phyloP scores from a whole-genome alignment of 1,140 invertebrate genomes.

The Meloidogyne chitwoodi region DNA sequence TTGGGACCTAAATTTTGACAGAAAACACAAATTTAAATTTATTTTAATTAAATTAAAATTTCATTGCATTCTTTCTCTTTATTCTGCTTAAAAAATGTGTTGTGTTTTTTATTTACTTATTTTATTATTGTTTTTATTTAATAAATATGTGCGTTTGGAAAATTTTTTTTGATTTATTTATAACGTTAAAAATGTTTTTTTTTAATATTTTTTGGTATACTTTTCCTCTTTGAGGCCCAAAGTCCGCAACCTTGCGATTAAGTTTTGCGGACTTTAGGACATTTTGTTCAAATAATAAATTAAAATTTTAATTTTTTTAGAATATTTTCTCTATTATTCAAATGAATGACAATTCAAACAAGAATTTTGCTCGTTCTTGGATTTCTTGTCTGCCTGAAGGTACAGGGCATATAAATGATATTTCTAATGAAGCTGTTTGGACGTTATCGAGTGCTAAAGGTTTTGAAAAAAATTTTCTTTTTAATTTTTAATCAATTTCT shows the following conservation, averaged over 20 bases:
- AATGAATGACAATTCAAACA: slow-evolving; percentile 3
- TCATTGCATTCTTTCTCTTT: neutral
- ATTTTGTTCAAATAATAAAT: too few species aligned
- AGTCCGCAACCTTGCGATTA: too few species aligned
- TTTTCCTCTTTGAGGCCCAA: too few species aligned
- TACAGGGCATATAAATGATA: slow-evolving; percentile 76
- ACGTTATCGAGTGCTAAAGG: slow-evolving; percentile 95
- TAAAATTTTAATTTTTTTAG: neutral
- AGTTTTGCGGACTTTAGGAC: too few species aligned
- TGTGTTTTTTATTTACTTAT: neutral
- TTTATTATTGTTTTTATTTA: neutral
- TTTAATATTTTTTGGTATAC: too few species aligned
- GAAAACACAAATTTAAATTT: too few species aligned
- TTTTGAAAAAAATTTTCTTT: slow-evolving; percentile 64
- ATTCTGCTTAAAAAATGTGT: neutral
- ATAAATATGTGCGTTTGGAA: neutral
- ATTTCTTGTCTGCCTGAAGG: slow-evolving; percentile 56
- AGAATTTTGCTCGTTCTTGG: slow-evolving; percentile 1
- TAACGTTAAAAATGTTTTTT: neutral
- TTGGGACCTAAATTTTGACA: neutral
- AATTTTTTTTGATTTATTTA: neutral
- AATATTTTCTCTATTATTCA: neutral
- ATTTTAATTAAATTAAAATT: too few species aligned
- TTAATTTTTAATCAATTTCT: too few species aligned
- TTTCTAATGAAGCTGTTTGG: slow-evolving; percentile 93